phyloP scores from a whole-genome alignment of 2,888 invertebrate species.

The Liopterus haemorrhoidalis region DNA sequence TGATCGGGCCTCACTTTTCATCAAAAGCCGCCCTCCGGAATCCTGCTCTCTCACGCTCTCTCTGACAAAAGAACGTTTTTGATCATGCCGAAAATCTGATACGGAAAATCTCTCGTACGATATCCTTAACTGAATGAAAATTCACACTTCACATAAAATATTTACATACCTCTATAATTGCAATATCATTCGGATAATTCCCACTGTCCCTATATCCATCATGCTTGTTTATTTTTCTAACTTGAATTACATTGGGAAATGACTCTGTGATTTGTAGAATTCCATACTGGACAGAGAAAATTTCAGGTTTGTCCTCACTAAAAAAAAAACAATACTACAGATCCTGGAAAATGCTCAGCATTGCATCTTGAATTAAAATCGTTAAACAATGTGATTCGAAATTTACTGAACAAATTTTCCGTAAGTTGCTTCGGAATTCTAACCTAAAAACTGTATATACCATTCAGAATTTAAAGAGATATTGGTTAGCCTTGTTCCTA shows the following conservation, averaged over 20 bases:
- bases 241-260: constrained; percentile 15
- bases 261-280: constrained; percentile 3
- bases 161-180: constrained; percentile 27
- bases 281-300: constrained; percentile 17
- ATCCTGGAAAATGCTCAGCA: constrained; percentile 7
- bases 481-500: no score
- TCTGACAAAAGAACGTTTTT: no score
- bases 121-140: not conserved
- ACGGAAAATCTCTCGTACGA: no score
- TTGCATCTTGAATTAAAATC: not conserved
- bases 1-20: no score
- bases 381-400: no score
- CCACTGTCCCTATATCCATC: constrained; percentile 22
- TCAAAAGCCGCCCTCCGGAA: no score
- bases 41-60: no score
- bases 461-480: no score
- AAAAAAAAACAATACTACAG: constrained; percentile 2
- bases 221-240: constrained; percentile 22
- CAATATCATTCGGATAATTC: constrained; percentile 29
- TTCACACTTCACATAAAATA: not conserved
- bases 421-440: no score
- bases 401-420: no score
- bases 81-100: no score
- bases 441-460: no score
- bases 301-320: constrained; percentile 10